Percentiles rank a stretch among this genome's conserved stretches.
phyloP scores from a whole-genome alignment of 2,113 vertebrate genomes.

The Cardinalis cardinalis region DNA sequence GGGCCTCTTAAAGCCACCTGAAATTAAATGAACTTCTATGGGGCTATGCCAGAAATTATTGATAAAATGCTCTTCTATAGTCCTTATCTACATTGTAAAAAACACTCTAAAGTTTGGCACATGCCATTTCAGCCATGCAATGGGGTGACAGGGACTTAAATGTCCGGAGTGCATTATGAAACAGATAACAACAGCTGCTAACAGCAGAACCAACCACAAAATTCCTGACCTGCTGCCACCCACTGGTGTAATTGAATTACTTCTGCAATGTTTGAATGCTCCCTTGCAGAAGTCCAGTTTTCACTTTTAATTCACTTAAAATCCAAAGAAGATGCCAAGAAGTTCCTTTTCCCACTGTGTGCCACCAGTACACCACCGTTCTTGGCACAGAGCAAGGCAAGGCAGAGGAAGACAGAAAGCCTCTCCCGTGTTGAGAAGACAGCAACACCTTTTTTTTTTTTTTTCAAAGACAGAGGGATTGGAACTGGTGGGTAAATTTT shows the following conservation, averaged over 20 bases:
- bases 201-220: background rate
- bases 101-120: background rate
- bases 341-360: background rate
- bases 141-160: background rate
- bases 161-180: background rate
- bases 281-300: background rate
- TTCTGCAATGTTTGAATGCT: background rate
- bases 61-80: background rate
- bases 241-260: accelerated
- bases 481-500: background rate
- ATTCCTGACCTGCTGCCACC: background rate
- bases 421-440: background rate
- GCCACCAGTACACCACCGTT: background rate
- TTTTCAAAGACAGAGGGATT: background rate
- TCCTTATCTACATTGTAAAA: background rate
- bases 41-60: background rate
- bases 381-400: background rate
- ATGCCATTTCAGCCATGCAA: background rate
- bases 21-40: background rate
- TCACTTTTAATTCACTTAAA: background rate
- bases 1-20: background rate
- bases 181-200: background rate
- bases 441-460: background rate
- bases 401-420: background rate
- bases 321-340: background rate